Evolutionary conservation across 2,888 invertebrate species (phyloP), one percentile per base, ranked within the genome.

Genomic region (Phania funesta): DNA sequence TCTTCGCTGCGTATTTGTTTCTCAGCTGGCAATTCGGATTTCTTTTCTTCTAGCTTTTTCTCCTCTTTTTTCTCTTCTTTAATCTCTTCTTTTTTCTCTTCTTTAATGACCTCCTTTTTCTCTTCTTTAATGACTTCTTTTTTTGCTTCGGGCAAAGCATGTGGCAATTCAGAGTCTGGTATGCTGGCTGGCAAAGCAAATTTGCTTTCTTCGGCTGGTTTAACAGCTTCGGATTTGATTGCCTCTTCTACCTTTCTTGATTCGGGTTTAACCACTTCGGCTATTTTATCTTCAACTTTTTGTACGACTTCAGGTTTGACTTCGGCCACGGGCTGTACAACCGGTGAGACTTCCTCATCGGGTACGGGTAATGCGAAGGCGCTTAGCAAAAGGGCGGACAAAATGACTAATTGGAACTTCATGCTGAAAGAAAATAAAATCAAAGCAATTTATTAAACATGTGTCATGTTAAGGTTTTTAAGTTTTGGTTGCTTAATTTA

Each of bases 331-430:
- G 86, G 84, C 35, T 86, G 88, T 26, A 87, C 83, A 22, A 87
- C 84, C 60, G 84, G 80, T n/a, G 86, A 86, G 9, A 87, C 87
- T 70, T 89, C 90, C 83, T 89, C 90, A 85, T 90, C 90, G 74
- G 90, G 90, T 16, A 90, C 85, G 9, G 90, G 90, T n/a, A 87
- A 84, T 60, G 88, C 84, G 44, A 88, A 87, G 11, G 86, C 89
- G 82, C 87, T 85, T 41, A 86, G 86, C 76, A 88, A 86, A 67
- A 89, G 84, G 56, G 87, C 87, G 79, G 88, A 86, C 65, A 90
- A 77, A 60, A 89, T 86, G 75, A 88, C 85, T 80, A 90, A 83
- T 86, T 90, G 89, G 83, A 87, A 87, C 85, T 90, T 90, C 90
- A 90, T 89, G 86, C 87, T 89, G 85, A 48, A 87, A 86, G 5